Evolutionary conservation across 2,888 invertebrate species (phyloP), one percentile per base, ranked within the genome.

Genomic region (Hipparchia semele): DNA sequence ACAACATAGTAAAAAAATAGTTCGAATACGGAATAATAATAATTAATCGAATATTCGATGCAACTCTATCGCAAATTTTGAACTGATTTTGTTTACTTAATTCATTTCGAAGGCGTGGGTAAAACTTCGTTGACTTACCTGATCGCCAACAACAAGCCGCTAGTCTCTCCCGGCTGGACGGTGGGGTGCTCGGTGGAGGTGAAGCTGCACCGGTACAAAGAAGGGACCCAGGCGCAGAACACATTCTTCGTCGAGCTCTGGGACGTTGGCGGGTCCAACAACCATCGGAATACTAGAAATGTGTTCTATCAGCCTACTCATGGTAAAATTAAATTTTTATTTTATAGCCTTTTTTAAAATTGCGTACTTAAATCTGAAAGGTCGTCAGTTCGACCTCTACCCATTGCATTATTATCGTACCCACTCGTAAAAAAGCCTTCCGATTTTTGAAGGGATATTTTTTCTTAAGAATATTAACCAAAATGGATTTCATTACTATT

Each of bases 111-210:
- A 96, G 99, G 99, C 75, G 99, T 99, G 76, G 99, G 99, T 33
- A 99, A 99, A 94, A 98, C 99, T 5, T 99, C 99, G 0, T 94
- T 99, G 65, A 98, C 98, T 0, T 98, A 99, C 91, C 91, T 99
- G 75, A 97, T 99, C 79, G 97, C 98, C 70, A 97, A 98, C 82
- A 97, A 97, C 84, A 97, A 98, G 86, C 96, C 98, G 0, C 95
- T 98, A 4, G 94, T 95, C 70, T 97, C 97, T 75, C 98, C 99
- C 0, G 96, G 98, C 71, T 99, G 99, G 98, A 99, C 99, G 0
- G 97, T 99, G 59, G 99, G 99, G 2, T 99, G 99, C 87, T 97
- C 98, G 1, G 97, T 99, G 1, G 99, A 99, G 94, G 98, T 99
- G 0, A 98, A 98, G 94, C 92, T 99, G 67, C 99, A 99, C 85